phyloP scores from a whole-genome alignment of 2,888 invertebrate genomes.

The Labia minor region DNA sequence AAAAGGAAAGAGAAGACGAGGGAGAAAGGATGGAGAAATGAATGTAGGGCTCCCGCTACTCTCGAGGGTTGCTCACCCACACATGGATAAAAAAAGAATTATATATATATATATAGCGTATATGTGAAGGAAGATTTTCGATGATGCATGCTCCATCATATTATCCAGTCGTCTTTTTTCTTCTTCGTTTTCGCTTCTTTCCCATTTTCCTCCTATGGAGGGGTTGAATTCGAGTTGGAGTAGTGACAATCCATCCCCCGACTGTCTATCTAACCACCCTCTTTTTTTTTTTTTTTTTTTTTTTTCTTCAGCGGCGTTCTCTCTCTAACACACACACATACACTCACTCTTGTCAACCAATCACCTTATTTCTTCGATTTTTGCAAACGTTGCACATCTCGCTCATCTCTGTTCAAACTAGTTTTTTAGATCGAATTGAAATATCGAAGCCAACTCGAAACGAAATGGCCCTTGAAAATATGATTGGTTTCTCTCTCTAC shows the following conservation, averaged over 20 bases:
- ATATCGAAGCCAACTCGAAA: not conserved
- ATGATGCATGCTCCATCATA: constrained; percentile 13
- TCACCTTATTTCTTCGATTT: constrained; percentile 13
- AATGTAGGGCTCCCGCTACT: not conserved
- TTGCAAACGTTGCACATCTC: constrained; percentile 5
- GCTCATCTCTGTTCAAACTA: not conserved
- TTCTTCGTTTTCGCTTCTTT: constrained; percentile 4
- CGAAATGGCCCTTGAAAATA: not conserved
- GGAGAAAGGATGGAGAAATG: not conserved
- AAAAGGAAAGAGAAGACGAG: not conserved
- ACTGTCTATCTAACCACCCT: not conserved
- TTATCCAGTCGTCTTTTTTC: constrained; percentile 13
- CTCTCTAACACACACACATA: too few relatives aligned
- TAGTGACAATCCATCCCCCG: not conserved
- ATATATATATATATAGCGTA: not conserved
- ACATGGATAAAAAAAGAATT: not conserved
- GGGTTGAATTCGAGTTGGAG: not conserved
- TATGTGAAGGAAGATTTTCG: constrained; percentile 13
- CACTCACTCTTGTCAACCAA: constrained; percentile 3
- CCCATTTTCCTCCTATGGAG: not conserved
- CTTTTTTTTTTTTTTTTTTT: not conserved
- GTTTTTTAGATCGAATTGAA: not conserved
- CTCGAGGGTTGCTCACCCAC: not conserved
- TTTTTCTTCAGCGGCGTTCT: too few relatives aligned
- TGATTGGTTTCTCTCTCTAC: not conserved